These are phyloP conservation scores for Loxodonta africana DNA, from an alignment of 2,113 vertebrate genomes.

Conservation along the genomic window DNA sequence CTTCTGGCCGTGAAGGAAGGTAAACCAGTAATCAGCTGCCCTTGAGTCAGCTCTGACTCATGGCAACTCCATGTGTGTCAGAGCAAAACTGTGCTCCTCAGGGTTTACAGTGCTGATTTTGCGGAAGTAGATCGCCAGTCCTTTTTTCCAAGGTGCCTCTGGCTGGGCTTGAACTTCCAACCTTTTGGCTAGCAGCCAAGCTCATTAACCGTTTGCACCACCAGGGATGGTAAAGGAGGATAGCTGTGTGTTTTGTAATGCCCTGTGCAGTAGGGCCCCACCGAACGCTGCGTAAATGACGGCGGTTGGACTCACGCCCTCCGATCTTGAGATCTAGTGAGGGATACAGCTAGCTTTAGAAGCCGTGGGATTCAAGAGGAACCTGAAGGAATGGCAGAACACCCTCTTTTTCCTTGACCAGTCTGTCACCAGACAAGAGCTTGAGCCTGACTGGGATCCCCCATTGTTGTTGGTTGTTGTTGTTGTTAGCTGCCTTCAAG, in stretches of 20 bases:
- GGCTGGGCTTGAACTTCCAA: background rate
- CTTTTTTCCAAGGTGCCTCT: background rate
- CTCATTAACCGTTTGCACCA: background rate
- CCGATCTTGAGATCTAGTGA: background rate
- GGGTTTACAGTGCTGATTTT: background rate
- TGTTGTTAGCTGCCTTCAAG: background rate
- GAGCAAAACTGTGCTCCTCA: background rate
- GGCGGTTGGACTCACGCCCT: background rate
- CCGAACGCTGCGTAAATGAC: background rate
- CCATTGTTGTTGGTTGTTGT: background rate
- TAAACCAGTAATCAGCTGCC: too few species aligned
- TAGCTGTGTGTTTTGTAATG: background rate
- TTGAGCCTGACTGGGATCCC: background rate
- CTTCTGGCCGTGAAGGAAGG: background rate
- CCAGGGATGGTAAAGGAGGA: background rate
- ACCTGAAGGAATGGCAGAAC: background rate
- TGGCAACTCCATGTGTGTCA: background rate
- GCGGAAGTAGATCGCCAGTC: background rate
- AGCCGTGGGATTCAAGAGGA: background rate
- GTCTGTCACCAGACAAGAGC: background rate
- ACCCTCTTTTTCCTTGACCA: background rate
- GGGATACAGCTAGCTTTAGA: background rate
- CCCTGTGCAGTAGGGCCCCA: background rate
- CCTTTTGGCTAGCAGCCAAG: background rate
- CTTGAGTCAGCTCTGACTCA: too few species aligned